A percentile compares a stretch with the other conserved stretches of the same genome.
These are phyloP conservation scores for Chymomyza costata DNA, from an alignment of 1,140 invertebrate genomes.

Conservation along the genomic window DNA sequence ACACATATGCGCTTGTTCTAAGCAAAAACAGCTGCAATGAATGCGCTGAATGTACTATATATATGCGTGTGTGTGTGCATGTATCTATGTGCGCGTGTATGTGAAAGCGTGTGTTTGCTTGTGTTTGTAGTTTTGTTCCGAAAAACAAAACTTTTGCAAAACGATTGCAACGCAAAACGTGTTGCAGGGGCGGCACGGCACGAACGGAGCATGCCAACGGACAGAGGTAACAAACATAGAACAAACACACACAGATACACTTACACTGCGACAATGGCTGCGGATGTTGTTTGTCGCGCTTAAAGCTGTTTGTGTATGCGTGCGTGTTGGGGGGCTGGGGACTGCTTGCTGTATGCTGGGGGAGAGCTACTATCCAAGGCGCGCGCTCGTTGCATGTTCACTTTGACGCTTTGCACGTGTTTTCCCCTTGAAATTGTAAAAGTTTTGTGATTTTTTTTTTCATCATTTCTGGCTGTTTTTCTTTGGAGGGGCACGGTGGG, in stretches of 20 bases:
- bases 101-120: conserved; percentile 41
- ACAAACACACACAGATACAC: conserved; percentile 7
- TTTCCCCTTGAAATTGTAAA: conserved; percentile 65
- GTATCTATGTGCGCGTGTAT: conserved; percentile 16
- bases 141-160: conserved; percentile 58
- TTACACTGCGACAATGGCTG: conserved; percentile 28
- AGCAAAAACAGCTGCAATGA: conserved; percentile 56
- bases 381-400: conserved; percentile 26
- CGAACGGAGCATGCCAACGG: not conserved
- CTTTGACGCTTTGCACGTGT: conserved; percentile 63
- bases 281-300: conserved; percentile 50
- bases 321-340: not conserved
- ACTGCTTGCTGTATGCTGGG: not conserved
- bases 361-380: not conserved
- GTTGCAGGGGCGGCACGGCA: not conserved
- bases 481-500: no score
- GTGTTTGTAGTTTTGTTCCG: conserved; percentile 54
- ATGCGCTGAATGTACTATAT: conserved; percentile 44
- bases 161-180: conserved; percentile 24
- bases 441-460: conserved; percentile 45
- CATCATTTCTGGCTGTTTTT: conserved; percentile 4
- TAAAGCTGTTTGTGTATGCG: conserved; percentile 29
- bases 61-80: conserved; percentile 8
- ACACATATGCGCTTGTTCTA: conserved; percentile 31
- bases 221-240: conserved; percentile 5